Base-by-base conservation (phyloP, 1,140 invertebrate species). In the Scylla paramamosain region DNA sequence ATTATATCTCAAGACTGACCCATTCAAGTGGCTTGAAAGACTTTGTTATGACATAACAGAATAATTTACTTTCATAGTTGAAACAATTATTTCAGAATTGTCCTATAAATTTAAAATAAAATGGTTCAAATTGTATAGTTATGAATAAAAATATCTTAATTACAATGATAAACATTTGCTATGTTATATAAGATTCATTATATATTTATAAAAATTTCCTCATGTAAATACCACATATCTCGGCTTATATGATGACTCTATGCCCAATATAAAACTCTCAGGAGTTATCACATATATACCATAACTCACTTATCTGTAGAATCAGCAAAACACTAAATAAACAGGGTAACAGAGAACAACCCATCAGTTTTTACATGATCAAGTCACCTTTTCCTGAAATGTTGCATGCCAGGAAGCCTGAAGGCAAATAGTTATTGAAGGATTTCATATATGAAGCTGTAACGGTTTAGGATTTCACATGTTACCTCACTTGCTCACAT, bases 111-210 rank as follows among this genome's bases (percentile, higher is more conserved):
- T 95, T 92, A 93, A 93, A 95, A 93, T 95, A 95, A 95, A 95
- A 93, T 52, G 94, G 83, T 91, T 89, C 91, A 95, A 88, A 93
- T 48, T 92, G 67, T 94, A 94, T 91, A 91, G 84, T 59, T 86
- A 83, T 25, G 82, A 93, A 92, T 95, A 67, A 95, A 92, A 95
- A 95, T 91, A 92, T 95, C 87, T 93, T 88, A 95, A 67, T 93
- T 95, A 93, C 91, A 92, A 95, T 86, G 94, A 95, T 95, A 95
- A 95, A 95, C 94, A 92, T 95, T 89, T 93, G 46, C 46, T 95
- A 93, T 95, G 29, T 48, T 95, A 93, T 95, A 95, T 89, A 95
- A 67, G 90, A 86, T 45, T 95, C 84, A 93, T 91, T 95, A 95
- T 92, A 95, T 95, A 95, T 91, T 48, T 77, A 95, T 92, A 95